Percentiles rank a stretch among this genome's conserved stretches.
Conservation (phyloP, 2,113 vertebrate species). For the Cyanoliseus patagonus region DNA sequence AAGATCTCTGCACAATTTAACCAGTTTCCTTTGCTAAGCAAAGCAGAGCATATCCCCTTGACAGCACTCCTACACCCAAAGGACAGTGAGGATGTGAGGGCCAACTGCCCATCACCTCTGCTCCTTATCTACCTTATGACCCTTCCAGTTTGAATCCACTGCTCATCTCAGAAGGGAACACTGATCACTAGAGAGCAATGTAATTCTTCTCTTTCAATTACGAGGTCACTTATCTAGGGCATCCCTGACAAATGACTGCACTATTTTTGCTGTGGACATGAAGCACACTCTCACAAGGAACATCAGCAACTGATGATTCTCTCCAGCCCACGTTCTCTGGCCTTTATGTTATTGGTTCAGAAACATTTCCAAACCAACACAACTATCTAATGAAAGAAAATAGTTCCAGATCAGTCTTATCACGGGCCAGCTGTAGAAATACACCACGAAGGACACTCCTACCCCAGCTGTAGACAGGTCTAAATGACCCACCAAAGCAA, state of each 20-base stretch:
- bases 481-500: not conserved
- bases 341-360: not conserved
- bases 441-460: not conserved
- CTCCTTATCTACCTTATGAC: not conserved
- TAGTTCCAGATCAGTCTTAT: not conserved
- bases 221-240: not conserved
- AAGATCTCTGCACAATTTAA: not conserved
- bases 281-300: not conserved
- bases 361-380: not conserved
- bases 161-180: not conserved
- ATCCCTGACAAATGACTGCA: not conserved
- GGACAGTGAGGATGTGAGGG: not conserved
- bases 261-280: not conserved
- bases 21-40: not conserved
- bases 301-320: not conserved
- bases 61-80: not conserved
- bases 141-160: not conserved
- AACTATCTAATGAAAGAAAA: not conserved
- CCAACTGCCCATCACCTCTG: not conserved
- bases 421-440: not conserved
- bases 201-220: not conserved
- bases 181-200: rapidly evolving
- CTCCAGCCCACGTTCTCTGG: not conserved
- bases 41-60: not conserved
- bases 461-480: not conserved